Conservation (phyloP, 2,888 invertebrate genomes). For the Cryptocephalus moraei region DNA sequence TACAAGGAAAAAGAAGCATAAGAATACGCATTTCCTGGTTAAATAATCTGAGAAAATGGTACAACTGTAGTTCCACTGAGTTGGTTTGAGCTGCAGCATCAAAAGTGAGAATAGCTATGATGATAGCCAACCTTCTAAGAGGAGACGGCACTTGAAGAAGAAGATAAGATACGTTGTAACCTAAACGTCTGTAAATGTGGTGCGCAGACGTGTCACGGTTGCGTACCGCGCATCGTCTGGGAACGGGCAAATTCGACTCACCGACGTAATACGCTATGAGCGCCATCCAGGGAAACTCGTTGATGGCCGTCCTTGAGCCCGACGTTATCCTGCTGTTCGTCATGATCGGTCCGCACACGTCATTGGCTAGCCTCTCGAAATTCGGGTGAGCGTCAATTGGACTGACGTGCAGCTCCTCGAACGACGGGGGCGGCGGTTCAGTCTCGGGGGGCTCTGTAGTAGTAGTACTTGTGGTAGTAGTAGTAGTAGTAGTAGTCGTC, state of each 20-base stretch:
- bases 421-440: not conserved
- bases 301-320: slow-evolving; percentile 49
- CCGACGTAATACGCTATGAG: slow-evolving; percentile 47
- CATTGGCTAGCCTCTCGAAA: slow-evolving; percentile 29
- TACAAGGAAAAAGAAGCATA: no score
- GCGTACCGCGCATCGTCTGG: no score
- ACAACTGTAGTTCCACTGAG: no score
- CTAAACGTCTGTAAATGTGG: not conserved
- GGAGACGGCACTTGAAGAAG: no score
- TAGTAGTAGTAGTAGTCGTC: not conserved
- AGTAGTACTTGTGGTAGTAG: not conserved
- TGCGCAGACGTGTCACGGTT: not conserved
- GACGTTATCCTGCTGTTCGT: slow-evolving; percentile 45
- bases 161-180: not conserved
- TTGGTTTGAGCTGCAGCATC: no score
- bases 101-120: no score
- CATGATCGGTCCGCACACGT: slow-evolving; percentile 49
- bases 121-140: no score
- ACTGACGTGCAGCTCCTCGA: not conserved
- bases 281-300: slow-evolving; percentile 71
- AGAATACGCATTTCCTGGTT: no score
- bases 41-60: no score
- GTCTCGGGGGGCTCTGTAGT: not conserved
- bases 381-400: slow-evolving; percentile 29
- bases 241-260: no score